Evolutionary conservation across 2,797 vertebrate species (phyloP).

Genomic region (Takifugu ocellatus): DNA sequence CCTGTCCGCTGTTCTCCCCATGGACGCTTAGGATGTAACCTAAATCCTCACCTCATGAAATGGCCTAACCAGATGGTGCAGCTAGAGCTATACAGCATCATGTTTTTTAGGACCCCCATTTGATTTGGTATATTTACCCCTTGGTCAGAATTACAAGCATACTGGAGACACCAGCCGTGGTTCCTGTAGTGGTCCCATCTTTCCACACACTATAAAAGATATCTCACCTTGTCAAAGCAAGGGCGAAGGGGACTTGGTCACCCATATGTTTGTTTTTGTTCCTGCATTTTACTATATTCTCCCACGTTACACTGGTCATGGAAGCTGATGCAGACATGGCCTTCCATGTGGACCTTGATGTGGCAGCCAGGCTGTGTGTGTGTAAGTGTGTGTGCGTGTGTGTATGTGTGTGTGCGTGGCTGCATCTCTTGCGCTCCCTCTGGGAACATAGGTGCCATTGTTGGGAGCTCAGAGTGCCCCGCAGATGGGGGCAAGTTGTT

Average conservation of each 20-base stretch:
- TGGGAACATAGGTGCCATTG: constrained; percentile 81
- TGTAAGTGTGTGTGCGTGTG: constrained; percentile 15
- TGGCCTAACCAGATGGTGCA: constrained; percentile 67
- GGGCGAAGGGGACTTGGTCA: constrained; percentile 16
- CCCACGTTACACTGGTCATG: constrained; percentile 23
- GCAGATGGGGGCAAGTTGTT: constrained; percentile 46
- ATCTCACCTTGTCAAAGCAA: constrained; percentile 47
- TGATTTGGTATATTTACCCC: constrained; percentile 46
- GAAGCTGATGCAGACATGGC: constrained; percentile 16
- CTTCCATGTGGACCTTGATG: constrained; percentile 28
- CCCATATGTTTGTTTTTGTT: background rate
- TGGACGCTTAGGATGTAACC: constrained; percentile 48
- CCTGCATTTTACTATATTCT: constrained; percentile 12
- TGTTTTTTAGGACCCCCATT: constrained; percentile 38
- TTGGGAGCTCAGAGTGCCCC: constrained; percentile 50
- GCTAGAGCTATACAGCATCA: constrained; percentile 40
- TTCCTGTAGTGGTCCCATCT: constrained; percentile 23
- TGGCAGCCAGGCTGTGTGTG: constrained; percentile 19
- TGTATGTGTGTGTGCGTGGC: constrained; percentile 14
- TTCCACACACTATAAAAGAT: constrained; percentile 38
- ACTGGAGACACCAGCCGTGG: constrained; percentile 24
- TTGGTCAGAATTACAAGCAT: constrained; percentile 20
- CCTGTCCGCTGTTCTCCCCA: constrained; percentile 40
- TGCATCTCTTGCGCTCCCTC: constrained; percentile 48
- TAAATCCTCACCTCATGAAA: constrained; percentile 52